Evolutionary conservation across 2,797 vertebrate genomes (phyloP), one percentile per base, ranked within the genome.

Genomic region (Anomalospiza imberbis): DNA sequence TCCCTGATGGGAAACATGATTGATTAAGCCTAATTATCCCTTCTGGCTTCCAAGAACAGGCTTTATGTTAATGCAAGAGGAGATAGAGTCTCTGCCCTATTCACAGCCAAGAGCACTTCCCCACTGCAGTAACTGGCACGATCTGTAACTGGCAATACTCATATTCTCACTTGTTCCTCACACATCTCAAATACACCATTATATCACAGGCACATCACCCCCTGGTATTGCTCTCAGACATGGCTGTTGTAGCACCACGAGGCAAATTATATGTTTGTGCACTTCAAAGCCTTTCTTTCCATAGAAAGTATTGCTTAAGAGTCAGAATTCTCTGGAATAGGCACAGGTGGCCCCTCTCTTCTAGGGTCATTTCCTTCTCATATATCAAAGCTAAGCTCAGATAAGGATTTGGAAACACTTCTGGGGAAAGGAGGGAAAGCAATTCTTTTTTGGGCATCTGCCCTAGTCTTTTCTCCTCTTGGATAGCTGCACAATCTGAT

Each of bases 21-120:
- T 70, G 74, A 86, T 76, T 84, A 88, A 93, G 24, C 24, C 57
- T 94, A 95, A 95, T 90, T 91, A 95, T 60, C 83, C 42, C 74
- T 91, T 34, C 60, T 70, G 77, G 83, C 71, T 91, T 93, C 74
- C 93, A 87, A 82, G 88, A 95, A 73, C 36, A 91, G 60, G 48
- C 62, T 88, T 70, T 25, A 38, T 38, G 29, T 62, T 67, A 73
- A 82, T 86, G 24, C 40, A 70, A 67, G n/a, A 82, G 48, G 40
- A 93, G 62, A 48, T 45, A 38, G 3, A 31, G 73, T 72, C 73
- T 84, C 51, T 67, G 63, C 42, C 76, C 58, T 81, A 88, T 78
- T 94, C 48, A 42, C 66, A 84, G 54, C 79, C 6, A 2, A 86
- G 70, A 91, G 58, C 44, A 16, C 20, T 85, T 84, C 68, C n/a